Base-by-base conservation (phyloP, 37 sponge, comb jelly and placozoan species). In the Eunapius fragilis region DNA sequence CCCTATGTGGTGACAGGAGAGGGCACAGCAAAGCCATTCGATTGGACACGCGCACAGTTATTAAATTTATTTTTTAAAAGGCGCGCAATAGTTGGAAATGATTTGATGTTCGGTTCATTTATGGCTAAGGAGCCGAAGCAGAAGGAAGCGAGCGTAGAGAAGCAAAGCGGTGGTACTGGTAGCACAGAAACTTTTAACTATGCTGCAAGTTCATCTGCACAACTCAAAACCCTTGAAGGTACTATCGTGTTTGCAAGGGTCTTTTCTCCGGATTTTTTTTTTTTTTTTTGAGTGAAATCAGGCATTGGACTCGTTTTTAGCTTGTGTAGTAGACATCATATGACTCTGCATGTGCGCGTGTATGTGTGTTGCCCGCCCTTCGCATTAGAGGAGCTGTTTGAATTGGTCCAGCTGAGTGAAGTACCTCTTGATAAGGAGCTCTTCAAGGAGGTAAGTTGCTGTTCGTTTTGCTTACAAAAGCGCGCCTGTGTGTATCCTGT, bases 321-420 rank as follows among this genome's bases (percentile, higher is more conserved):
- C n/a, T n/a, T n/a, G n/a, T n/a, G n/a, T n/a, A n/a, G n/a, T n/a
- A n/a, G n/a, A n/a, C n/a, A n/a, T n/a, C n/a, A n/a, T n/a, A 6
- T 58, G 58, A 17, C 14, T 58, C 19, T 58, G 14, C 22, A 17
- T 58, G 58, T 58, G 58, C 14, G 58, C 14, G 58, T 58, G 58
- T 11, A 22, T 77, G 58, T 32, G 24, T 86, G 0, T 33, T 9
- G 6, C 31, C 35, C n/a, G n/a, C n/a, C n/a, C n/a, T n/a, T n/a
- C 31, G 30, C 74, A 82, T 2, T 75, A 93, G 94, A 93, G 67
- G 90, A 93, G 68, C 67, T 93, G 72, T 93, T 78, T 84, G 94
- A 93, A 71, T 69, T 93, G 73, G 88, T 90, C 23, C 84, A 87
- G 58, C 73, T 93, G 70, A 93, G 94, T 84, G 94, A 81, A 67